These are phyloP conservation scores for Axea sp. DNA, from an alignment of 2,888 invertebrate genomes.

Conservation along the genomic window DNA sequence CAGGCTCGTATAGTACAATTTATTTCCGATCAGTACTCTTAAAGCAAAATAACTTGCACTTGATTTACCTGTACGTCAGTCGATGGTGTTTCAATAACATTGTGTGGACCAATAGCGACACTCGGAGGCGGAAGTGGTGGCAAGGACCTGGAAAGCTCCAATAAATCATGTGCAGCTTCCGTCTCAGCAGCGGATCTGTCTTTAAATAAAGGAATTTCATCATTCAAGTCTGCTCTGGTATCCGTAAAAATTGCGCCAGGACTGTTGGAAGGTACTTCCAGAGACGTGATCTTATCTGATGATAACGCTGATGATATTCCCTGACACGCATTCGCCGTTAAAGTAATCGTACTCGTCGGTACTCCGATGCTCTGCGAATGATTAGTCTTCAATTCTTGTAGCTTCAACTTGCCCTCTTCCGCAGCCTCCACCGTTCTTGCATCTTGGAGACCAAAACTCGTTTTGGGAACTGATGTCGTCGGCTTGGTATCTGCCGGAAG, in stretches of 20 bases:
- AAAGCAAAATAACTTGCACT: too few relatives aligned
- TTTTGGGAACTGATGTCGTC: conserved; percentile 2
- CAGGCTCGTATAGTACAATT: too few relatives aligned
- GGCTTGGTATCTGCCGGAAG: conserved; percentile 6
- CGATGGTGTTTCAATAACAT: conserved; percentile 78
- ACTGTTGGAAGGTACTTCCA: conserved; percentile 19
- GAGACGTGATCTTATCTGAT: background rate
- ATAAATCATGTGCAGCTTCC: conserved; percentile 91
- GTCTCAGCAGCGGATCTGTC: conserved; percentile 86
- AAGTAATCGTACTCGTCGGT: background rate
- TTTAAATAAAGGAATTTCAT: conserved; percentile 69
- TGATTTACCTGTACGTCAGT: conserved; percentile 74
- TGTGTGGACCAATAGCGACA: conserved; percentile 83
- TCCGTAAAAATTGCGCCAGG: conserved; percentile 9
- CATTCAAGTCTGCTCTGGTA: conserved; percentile 32
- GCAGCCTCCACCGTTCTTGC: background rate
- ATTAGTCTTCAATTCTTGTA: conserved; percentile 15
- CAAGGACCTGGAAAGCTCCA: conserved; percentile 87
- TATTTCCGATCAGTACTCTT: too few relatives aligned
- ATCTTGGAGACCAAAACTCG: background rate
- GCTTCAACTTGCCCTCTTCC: background rate
- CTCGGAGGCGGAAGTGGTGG: conserved; percentile 88
- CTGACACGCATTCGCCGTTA: background rate
- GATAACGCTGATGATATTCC: background rate
- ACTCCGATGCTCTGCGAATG: background rate